Conservation (phyloP, 2,888 invertebrate genomes). For the Ormyrus labotus region DNA sequence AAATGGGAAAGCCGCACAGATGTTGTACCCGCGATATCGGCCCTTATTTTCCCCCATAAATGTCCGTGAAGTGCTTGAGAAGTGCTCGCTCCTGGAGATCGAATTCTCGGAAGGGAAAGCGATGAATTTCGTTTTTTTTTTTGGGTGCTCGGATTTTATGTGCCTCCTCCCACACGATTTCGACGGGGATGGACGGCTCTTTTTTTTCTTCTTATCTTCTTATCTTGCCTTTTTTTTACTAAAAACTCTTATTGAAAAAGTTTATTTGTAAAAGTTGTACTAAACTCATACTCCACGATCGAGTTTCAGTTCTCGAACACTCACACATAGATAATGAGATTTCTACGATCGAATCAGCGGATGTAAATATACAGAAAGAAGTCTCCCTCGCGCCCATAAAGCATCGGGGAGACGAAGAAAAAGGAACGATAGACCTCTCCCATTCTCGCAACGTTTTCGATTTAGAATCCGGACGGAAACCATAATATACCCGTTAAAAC, state of each 20-base stretch:
- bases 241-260: too few species aligned
- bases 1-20: too few species aligned
- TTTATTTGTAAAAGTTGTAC: too few species aligned
- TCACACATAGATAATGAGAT: conserved; percentile 16
- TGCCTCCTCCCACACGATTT: too few species aligned
- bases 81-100: not conserved
- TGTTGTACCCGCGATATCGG: too few species aligned
- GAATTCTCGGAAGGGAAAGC: conserved; percentile 17
- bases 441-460: conserved; percentile 9
- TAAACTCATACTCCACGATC: too few species aligned
- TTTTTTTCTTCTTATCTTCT: too few species aligned
- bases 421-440: not conserved
- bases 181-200: too few species aligned
- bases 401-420: not conserved
- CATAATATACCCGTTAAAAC: conserved; percentile 36
- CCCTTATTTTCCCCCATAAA: too few species aligned
- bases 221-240: too few species aligned
- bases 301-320: too few species aligned
- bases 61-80: not conserved
- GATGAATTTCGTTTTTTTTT: conserved; percentile 15
- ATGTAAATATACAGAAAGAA: conserved; percentile 22
- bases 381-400: not conserved
- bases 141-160: too few species aligned
- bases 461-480: conserved; percentile 49
- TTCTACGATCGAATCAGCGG: not conserved